phyloP scores from a whole-genome alignment of 2,797 vertebrate species.

The Xerus rutilus region DNA sequence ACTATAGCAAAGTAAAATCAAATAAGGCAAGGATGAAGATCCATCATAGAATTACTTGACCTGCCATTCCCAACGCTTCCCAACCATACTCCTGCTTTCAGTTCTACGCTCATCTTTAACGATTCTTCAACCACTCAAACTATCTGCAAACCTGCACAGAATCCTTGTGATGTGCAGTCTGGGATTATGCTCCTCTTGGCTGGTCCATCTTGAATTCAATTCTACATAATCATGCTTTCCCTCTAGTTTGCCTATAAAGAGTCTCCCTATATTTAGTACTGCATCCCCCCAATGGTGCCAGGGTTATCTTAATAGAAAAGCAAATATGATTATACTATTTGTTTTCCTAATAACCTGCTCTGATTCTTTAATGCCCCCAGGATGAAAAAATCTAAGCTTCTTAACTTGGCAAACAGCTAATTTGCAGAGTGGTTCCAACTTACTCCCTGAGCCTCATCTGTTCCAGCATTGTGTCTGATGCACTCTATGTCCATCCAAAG shows the following conservation, averaged over 20 bases:
- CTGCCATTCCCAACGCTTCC: background rate
- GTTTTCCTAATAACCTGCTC: background rate
- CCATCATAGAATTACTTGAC: background rate
- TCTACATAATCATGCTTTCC: background rate
- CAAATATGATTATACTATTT: constrained; percentile 9
- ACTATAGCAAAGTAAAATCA: background rate
- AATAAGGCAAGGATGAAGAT: background rate
- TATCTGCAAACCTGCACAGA: background rate
- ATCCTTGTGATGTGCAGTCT: background rate
- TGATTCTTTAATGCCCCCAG: background rate
- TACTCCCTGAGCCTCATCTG: background rate
- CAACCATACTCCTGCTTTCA: background rate
- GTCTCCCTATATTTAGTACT: background rate
- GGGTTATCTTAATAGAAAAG: constrained; percentile 25
- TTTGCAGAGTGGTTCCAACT: background rate
- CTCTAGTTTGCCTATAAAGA: background rate
- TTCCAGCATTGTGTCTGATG: background rate
- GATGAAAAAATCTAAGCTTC: constrained; percentile 25
- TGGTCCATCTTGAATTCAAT: background rate
- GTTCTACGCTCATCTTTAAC: background rate
- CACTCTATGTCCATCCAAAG: background rate
- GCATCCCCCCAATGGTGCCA: background rate
- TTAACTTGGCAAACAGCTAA: background rate
- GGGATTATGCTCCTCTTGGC: background rate
- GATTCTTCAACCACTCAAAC: background rate